Base-by-base conservation (phyloP, 2,888 invertebrate species). In the Chloroclysta siterata region DNA sequence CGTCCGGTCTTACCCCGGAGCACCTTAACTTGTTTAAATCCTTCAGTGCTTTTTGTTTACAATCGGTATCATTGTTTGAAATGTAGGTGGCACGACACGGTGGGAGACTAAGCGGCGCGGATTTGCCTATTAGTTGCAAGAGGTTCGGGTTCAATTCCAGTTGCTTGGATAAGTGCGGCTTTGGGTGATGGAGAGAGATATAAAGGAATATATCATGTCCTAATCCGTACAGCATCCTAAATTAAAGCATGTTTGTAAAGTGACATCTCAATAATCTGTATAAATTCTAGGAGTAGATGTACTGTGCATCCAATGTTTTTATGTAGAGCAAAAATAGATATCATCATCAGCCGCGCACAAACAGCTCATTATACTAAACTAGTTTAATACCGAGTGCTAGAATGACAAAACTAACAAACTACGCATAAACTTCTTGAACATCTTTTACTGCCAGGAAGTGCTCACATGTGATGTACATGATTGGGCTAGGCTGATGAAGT, bases 401-500 rank as follows among this genome's bases (percentile, higher is more conserved):
- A 17, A 10, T 46, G 46, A 46, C 17, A 17, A 46, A 17, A 17
- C 46, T 56, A 44, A 55, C 46, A 52, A 55, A 51, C 39, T 15
- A 29, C 48, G 4, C 62, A 62, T 41, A 53, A 52, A 57, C 46
- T 14, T 51, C 36, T 41, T 47, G 46, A 53, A 53, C 55, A 63
- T 47, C 56, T 52, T 51, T 67, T 63, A 63, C 59, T 52, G 58
- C 63, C 65, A 59, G 69, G 69, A 70, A 67, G 61, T 46, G 29
- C 33, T 52, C 8, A 41, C 33, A 39, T n/a, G 22, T 71, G 61
- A 68, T 59, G 36, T 46, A 48, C 48, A 33, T 56, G 29, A 73
- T 75, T 61, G 68, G 69, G 70, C 72, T 65, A 65, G 36, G 36
- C 8, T 11, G 70, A 70, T 71, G 75, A 73, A 77, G 78, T 77